phyloP scores from a whole-genome alignment of 2,797 vertebrate genomes.

The Gobio occitaniae region DNA sequence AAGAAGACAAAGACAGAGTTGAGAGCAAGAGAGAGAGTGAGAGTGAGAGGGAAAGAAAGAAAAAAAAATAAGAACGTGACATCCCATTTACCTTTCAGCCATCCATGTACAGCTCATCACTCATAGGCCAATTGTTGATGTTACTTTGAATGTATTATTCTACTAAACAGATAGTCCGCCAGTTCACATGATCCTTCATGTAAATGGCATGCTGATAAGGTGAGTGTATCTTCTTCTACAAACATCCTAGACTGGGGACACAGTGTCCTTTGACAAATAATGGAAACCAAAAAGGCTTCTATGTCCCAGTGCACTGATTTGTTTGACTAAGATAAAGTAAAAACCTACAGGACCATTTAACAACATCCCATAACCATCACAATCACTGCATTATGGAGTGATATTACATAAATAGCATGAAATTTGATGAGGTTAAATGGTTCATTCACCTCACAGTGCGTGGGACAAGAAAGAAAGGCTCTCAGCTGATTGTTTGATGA shows the following conservation, averaged over 20 bases:
- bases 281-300: conserved; percentile 59
- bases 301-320: conserved; percentile 59
- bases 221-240: conserved; percentile 61
- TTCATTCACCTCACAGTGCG: neutral
- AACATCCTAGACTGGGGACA: conserved; percentile 56
- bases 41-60: conserved; percentile 7
- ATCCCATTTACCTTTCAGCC: conserved; percentile 56
- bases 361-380: conserved; percentile 31
- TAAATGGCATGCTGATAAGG: conserved; percentile 61
- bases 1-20: conserved; percentile 53
- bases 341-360: conserved; percentile 32
- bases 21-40: conserved; percentile 21
- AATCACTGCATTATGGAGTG: conserved; percentile 36
- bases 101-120: conserved; percentile 56
- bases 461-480: conserved; percentile 5
- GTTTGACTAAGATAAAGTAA: conserved; percentile 56
- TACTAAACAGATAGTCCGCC: conserved; percentile 67
- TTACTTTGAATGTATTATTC: conserved; percentile 63
- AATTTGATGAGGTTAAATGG: conserved; percentile 11
- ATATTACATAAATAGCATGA: conserved; percentile 40
- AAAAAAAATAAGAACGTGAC: conserved; percentile 47
- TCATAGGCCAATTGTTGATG: conserved; percentile 61
- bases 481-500: conserved; percentile 36
- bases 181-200: conserved; percentile 70
- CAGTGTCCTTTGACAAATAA: conserved; percentile 68